Conservation (phyloP, 30 jellyfish, hydroid and myxozoan genomes). For the Rhopilema esculentum region DNA sequence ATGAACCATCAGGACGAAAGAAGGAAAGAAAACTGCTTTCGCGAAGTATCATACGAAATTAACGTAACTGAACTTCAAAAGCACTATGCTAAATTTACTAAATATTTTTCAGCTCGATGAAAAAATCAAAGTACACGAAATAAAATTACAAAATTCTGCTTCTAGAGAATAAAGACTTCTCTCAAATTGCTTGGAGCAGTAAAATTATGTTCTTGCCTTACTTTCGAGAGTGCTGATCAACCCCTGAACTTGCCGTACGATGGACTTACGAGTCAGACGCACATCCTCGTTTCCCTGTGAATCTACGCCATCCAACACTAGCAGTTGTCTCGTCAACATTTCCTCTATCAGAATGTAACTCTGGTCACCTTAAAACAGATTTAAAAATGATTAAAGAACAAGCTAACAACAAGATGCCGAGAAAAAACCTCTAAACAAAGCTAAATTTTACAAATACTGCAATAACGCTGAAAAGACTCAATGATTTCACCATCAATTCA, state of each 20-base stretch:
- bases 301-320: conserved; percentile 70
- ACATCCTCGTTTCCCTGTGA: conserved; percentile 80
- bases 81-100: no score
- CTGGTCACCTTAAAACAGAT: conserved; percentile 60
- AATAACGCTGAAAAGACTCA: no score
- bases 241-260: conserved; percentile 88
- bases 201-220: conserved; percentile 52
- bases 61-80: no score
- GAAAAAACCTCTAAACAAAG: not conserved
- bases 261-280: conserved; percentile 64
- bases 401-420: not conserved
- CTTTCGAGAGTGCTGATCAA: conserved; percentile 61
- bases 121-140: no score
- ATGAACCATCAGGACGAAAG: no score
- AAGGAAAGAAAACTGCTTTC: no score
- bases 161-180: not conserved
- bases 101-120: no score
- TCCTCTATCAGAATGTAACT: conserved; percentile 78
- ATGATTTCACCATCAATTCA: no score
- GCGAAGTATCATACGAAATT: no score
- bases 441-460: not conserved
- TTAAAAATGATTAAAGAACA: not conserved
- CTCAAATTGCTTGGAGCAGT: not conserved
- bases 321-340: conserved; percentile 84
- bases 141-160: not conserved